Evolutionary conservation across 2,888 invertebrate species (phyloP), one percentile per base, ranked within the genome.

Genomic region (Uropetala carovei): DNA sequence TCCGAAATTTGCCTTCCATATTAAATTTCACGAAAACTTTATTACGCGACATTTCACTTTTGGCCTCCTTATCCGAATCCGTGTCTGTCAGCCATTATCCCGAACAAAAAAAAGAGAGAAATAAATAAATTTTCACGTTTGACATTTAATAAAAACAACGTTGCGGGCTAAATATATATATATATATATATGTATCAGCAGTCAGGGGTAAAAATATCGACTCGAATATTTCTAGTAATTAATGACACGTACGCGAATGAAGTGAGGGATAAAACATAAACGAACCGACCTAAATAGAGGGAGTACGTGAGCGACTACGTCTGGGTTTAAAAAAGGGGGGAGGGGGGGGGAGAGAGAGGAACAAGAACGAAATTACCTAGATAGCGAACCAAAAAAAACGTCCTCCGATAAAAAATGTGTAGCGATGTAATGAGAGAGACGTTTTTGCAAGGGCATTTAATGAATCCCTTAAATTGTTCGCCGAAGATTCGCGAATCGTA

Each of bases 61-160:
- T 75, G 75, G 75, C 75, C 75, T 75, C 75, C 11, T 75, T 75
- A 14, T 14, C 27, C 75, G 68, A 75, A 22, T 75, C 75, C 75
- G 75, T 75, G 75, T 75, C 22, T 11, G 5, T 75, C 22, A 27
- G 22, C 13, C 75, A 27, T 75, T 75, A 75, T 75, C 75, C 75
- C 75, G 27, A 75, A 75, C 13, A 11, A 27, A 27, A 75, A 75
- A 75, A 22, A 4, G 11, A 22, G 75, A 13, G 27, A 75, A 13
- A 75, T n/a, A 27, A 27, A 75, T 27, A 22, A 5, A 27, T 13
- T 75, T 9, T 75, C 75, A 4, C 68, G 68, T 18, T 68, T 75
- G 75, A 75, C 75, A 75, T 75, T 75, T 75, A 75, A 22, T 27
- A 27, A 27, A n/a, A 27, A 75, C 9, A 11, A 22, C 22, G 22